Evolutionary conservation across 2,888 invertebrate species (phyloP).

Genomic region (Tetropium fuscum): DNA sequence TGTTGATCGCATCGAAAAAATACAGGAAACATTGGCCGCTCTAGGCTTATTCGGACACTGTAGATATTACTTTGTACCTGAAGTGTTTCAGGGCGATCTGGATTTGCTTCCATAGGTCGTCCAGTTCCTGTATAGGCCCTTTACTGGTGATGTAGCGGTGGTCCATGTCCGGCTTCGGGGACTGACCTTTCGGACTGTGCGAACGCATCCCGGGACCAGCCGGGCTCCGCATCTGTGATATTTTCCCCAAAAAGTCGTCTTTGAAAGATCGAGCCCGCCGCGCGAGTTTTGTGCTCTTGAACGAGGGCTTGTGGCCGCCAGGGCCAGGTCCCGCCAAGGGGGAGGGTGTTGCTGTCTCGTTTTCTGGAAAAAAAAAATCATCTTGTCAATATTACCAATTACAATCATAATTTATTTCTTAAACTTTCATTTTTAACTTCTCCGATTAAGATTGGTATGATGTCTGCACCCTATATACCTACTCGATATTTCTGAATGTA

Average conservation of each 20-base stretch:
- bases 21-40: too few species aligned
- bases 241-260: constrained; percentile 89
- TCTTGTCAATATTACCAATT: constrained; percentile 6
- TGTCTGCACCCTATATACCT: too few species aligned
- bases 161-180: constrained; percentile 54
- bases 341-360: constrained; percentile 56
- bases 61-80: too few species aligned
- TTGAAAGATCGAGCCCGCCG: constrained; percentile 91
- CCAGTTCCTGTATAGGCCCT: constrained; percentile 59
- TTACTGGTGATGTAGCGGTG: constrained; percentile 46
- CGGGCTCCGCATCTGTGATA: constrained; percentile 91
- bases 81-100: constrained; percentile 88
- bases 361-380: constrained; percentile 53
- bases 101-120: constrained; percentile 67
- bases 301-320: constrained; percentile 80
- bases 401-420: too few species aligned
- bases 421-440: too few species aligned
- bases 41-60: too few species aligned
- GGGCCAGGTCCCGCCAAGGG: constrained; percentile 65
- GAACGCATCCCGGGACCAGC: constrained; percentile 50
- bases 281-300: constrained; percentile 87
- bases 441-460: too few species aligned
- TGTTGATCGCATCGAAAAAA: too few species aligned
- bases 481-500: too few species aligned
- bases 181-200: constrained; percentile 66